These are phyloP conservation scores for Eupeodes latifasciatus DNA, from an alignment of 2,888 invertebrate genomes.

Conservation along the genomic window DNA sequence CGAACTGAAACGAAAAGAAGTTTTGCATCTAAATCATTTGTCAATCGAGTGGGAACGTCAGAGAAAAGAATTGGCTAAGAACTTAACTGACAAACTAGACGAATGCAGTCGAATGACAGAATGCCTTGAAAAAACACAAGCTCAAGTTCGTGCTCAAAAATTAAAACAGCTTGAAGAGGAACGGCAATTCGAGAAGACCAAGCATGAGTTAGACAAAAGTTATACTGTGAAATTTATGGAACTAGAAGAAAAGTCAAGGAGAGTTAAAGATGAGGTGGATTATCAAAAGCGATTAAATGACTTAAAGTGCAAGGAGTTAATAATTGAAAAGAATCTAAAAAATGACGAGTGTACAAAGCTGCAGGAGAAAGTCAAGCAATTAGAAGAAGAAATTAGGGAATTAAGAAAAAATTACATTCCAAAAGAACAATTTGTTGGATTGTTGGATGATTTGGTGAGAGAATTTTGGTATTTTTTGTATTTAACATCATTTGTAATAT, in stretches of 20 bases:
- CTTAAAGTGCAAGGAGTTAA: slow-evolving; percentile 84
- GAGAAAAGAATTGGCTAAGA: slow-evolving; percentile 85
- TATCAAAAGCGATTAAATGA: slow-evolving; percentile 85
- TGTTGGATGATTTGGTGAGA: slow-evolving; percentile 88
- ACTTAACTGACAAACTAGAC: slow-evolving; percentile 86
- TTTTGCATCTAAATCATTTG: slow-evolving; percentile 85
- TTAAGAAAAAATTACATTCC: slow-evolving; percentile 86
- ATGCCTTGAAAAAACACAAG: slow-evolving; percentile 84
- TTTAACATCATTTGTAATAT: neutral
- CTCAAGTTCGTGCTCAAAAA: slow-evolving; percentile 65
- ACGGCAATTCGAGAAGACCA: slow-evolving; percentile 84
- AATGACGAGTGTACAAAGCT: slow-evolving; percentile 83
- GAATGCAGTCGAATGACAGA: slow-evolving; percentile 87
- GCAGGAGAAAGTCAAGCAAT: slow-evolving; percentile 77
- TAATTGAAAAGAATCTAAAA: slow-evolving; percentile 82
- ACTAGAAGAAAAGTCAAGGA: slow-evolving; percentile 86
- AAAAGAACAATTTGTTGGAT: slow-evolving; percentile 87
- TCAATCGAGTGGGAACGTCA: slow-evolving; percentile 87
- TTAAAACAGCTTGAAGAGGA: slow-evolving; percentile 67
- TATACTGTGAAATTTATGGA: slow-evolving; percentile 87
- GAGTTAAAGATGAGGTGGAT: slow-evolving; percentile 86
- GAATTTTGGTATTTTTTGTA: slow-evolving; percentile 10
- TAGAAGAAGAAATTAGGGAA: slow-evolving; percentile 81
- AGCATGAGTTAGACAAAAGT: slow-evolving; percentile 86
- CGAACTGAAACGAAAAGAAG: slow-evolving; percentile 87